A percentile compares a stretch with the other conserved stretches of the same genome.
These are phyloP conservation scores for Panagrolaimus sp. DNA, from an alignment of 1,140 invertebrate genomes.

Conservation along the genomic window DNA sequence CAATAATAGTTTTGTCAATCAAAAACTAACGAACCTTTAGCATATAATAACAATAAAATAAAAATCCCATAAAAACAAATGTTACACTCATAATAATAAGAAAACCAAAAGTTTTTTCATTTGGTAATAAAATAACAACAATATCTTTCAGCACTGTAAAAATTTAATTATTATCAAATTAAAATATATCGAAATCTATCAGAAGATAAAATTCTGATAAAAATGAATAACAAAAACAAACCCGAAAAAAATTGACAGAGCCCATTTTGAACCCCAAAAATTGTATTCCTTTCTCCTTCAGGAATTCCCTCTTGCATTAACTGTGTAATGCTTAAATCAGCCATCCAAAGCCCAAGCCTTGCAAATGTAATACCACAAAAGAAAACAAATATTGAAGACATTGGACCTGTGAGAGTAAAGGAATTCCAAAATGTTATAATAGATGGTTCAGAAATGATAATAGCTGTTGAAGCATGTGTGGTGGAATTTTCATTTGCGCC, in stretches of 20 bases:
- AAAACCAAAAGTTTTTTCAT: constrained; percentile 60
- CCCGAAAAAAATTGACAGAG: constrained; percentile 39
- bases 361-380: constrained; percentile 23
- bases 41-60: constrained; percentile 34
- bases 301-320: constrained; percentile 64
- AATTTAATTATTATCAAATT: not conserved
- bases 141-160: constrained; percentile 63
- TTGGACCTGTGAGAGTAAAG: not conserved
- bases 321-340: constrained; percentile 65
- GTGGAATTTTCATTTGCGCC: constrained; percentile 15
- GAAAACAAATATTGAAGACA: not conserved
- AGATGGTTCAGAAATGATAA: not conserved
- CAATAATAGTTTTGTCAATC: too few species aligned
- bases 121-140: constrained; percentile 61
- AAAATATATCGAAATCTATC: too few species aligned
- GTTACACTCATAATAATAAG: constrained; percentile 61
- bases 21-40: constrained; percentile 27
- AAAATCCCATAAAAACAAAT: constrained; percentile 59
- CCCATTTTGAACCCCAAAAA: constrained; percentile 64
- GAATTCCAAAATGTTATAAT: not conserved
- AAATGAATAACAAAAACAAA: not conserved
- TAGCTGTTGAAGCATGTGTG: not conserved
- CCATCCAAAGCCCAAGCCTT: constrained; percentile 62
- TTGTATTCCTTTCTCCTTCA: constrained; percentile 62
- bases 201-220: not conserved